Percentiles rank a stretch among this genome's conserved stretches.
Evolutionary conservation across 2,888 invertebrate species (phyloP).

Genomic region (Hypomecis punctinalis): DNA sequence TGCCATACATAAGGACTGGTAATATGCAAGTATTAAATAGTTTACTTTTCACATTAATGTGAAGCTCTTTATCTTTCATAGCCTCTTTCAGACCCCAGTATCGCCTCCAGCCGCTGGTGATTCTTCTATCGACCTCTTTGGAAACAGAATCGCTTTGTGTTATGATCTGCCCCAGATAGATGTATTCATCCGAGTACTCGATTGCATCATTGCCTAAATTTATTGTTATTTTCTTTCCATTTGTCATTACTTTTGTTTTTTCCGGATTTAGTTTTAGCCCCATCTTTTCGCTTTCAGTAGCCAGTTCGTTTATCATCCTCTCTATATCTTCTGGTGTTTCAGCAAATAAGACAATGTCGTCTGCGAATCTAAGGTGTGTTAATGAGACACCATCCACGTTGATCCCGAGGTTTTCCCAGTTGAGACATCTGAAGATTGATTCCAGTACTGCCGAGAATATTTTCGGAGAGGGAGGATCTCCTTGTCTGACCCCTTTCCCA

Average conservation of each 20-base stretch:
- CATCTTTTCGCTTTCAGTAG: constrained; percentile 39
- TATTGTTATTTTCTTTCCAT: constrained; percentile 9
- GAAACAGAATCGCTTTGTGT: background rate
- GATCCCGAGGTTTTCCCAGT: constrained; percentile 3
- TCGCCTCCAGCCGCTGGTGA: constrained; percentile 21
- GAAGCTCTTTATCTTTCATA: constrained; percentile 24
- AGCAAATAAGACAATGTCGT: constrained; percentile 9
- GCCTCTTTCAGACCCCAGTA: constrained; percentile 25
- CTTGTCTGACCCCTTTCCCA: constrained; percentile 39
- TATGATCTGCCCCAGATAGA: constrained; percentile 3
- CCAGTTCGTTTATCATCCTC: constrained; percentile 15
- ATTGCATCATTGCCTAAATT: constrained; percentile 3
- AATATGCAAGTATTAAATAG: constrained; percentile 27
- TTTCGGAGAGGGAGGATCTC: constrained; percentile 35
- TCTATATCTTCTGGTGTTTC: constrained; percentile 3
- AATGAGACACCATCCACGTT: constrained; percentile 1
- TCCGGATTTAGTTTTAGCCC: constrained; percentile 26
- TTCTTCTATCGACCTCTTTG: constrained; percentile 24
- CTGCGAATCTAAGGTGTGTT: constrained; percentile 12
- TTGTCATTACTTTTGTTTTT: constrained; percentile 20
- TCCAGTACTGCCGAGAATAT: constrained; percentile 3
- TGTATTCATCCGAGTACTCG: constrained; percentile 5
- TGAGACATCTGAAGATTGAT: constrained; percentile 1
- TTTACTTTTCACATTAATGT: constrained; percentile 12
- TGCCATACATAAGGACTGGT: constrained; percentile 21